Evolutionary conservation across 2,888 invertebrate genomes (phyloP).

Genomic region (Trachelus stipa): DNA sequence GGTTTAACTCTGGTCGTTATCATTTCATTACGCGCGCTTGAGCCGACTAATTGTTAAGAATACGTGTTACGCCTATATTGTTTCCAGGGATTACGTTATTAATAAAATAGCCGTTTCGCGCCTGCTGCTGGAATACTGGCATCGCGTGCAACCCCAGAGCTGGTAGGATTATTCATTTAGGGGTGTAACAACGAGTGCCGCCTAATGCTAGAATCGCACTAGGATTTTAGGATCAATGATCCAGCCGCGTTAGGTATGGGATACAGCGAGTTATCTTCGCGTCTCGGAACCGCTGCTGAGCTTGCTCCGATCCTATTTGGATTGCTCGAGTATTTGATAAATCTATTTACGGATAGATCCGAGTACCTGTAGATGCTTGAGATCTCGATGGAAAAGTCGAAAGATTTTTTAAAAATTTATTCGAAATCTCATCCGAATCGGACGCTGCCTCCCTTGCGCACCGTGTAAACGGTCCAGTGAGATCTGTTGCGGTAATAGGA

Average conservation of each 20-base stretch:
- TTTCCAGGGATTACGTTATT: conserved; percentile 58
- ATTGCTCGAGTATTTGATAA: neutral
- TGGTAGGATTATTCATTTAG: conserved; percentile 26
- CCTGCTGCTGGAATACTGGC: conserved; percentile 16
- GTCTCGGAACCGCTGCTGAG: neutral
- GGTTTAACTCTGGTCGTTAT: conserved; percentile 40
- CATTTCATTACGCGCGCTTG: conserved; percentile 53
- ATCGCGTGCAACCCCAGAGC: neutral
- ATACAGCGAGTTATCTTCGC: neutral
- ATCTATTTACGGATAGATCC: no score
- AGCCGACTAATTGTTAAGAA: conserved; percentile 59
- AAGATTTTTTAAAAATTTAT: no score
- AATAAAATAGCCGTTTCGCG: conserved; percentile 52
- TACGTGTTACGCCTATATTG: conserved; percentile 42
- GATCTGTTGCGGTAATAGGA: neutral
- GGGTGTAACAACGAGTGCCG: conserved; percentile 23
- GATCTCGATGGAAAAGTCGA: no score
- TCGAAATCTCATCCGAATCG: neutral
- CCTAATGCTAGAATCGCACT: neutral
- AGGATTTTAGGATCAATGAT: neutral
- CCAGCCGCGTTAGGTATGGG: neutral
- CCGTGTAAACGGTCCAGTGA: neutral
- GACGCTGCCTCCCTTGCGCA: neutral
- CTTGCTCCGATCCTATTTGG: neutral
- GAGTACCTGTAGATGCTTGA: no score